These are phyloP conservation scores for Myotis lucifugus DNA, from an alignment of 2,113 vertebrate species.

Conservation along the genomic window DNA sequence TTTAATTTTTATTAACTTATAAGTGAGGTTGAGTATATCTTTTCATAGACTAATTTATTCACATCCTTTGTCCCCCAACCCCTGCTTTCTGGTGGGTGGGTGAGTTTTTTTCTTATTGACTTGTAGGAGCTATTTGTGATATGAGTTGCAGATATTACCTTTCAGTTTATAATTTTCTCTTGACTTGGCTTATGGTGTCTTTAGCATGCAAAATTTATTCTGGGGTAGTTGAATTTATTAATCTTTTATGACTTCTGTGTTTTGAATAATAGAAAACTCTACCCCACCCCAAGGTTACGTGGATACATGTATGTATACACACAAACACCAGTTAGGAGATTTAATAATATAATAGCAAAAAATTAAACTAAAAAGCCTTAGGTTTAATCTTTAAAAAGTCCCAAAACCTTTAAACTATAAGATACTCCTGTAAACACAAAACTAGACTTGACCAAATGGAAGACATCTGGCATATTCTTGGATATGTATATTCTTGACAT, in stretches of 20 bases:
- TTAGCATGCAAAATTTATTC: neutral
- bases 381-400: neutral
- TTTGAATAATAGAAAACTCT: constrained; percentile 38
- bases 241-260: neutral
- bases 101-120: neutral
- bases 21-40: constrained; percentile 1
- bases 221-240: constrained; percentile 12
- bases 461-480: neutral
- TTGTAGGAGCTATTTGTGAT: neutral
- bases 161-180: constrained; percentile 4
- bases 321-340: neutral
- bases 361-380: neutral
- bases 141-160: neutral
- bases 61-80: neutral
- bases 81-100: neutral
- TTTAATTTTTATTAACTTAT: neutral
- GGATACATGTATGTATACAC: neutral
- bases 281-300: neutral
- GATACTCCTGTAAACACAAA: neutral
- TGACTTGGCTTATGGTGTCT: neutral
- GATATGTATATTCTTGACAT: neutral
- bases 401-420: neutral
- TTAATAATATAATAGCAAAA: neutral
- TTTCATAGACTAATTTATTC: constrained; percentile 13
- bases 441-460: neutral